Conservation (phyloP, 2,113 vertebrate species). For the Synodontis membranacea region DNA sequence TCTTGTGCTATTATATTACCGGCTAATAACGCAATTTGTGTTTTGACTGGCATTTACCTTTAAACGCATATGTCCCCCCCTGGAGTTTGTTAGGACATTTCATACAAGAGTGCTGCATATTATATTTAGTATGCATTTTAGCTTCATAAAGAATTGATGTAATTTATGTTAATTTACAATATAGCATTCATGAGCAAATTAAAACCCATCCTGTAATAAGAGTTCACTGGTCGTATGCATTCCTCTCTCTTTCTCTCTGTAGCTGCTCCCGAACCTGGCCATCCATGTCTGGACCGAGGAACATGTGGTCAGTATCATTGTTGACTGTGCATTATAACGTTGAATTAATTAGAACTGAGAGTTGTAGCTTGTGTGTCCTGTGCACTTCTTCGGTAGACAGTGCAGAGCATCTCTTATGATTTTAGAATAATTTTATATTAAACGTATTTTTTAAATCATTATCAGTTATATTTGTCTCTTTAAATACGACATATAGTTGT, state of each 20-base stretch:
- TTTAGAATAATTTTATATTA: neutral
- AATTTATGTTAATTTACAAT: conserved; percentile 10
- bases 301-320: conserved; percentile 86
- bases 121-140: neutral
- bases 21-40: conserved; percentile 22
- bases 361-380: neutral
- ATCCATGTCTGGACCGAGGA: conserved; percentile 94
- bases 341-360: neutral
- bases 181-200: conserved; percentile 9
- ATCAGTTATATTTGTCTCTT: neutral
- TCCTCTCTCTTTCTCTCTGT: conserved; percentile 64
- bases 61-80: conserved; percentile 6
- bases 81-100: conserved; percentile 42
- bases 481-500: neutral
- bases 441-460: neutral
- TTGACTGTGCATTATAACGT: neutral
- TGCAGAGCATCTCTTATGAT: neutral
- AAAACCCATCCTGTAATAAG: neutral
- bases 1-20: conserved; percentile 49
- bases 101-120: conserved; percentile 26
- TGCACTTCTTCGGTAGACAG: neutral
- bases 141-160: neutral
- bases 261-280: conserved; percentile 95
- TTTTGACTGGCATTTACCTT: conserved; percentile 41
- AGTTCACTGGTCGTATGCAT: neutral